Percentiles rank a stretch among this genome's conserved stretches.
These are phyloP conservation scores for Martes martes DNA, from an alignment of 2,113 vertebrate genomes.

Conservation along the genomic window DNA sequence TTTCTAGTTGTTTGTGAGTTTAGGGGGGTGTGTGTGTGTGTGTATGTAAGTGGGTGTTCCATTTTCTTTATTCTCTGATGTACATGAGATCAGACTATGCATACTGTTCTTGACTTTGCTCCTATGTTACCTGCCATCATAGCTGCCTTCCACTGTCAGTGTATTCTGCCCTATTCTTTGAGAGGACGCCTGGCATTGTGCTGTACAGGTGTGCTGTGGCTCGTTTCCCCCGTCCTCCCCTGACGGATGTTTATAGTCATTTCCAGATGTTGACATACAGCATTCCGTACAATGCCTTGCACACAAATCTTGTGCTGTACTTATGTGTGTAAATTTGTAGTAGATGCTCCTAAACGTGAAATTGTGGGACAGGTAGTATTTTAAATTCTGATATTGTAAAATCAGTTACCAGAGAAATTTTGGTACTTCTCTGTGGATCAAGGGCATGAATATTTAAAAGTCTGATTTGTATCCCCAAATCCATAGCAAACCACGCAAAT, in stretches of 20 bases:
- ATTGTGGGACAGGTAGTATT: not conserved
- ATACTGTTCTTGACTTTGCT: not conserved
- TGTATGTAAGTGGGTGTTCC: not conserved
- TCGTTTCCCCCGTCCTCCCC: not conserved
- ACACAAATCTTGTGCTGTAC: not conserved
- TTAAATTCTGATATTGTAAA: slow-evolving; percentile 40
- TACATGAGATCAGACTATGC: not conserved
- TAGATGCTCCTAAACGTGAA: not conserved
- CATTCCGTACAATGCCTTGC: not conserved
- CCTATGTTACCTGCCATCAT: not conserved
- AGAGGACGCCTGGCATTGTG: not conserved
- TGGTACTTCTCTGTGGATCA: not conserved
- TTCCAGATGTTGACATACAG: not conserved
- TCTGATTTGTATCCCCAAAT: not conserved
- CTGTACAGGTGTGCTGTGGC: not conserved
- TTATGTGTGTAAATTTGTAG: not conserved
- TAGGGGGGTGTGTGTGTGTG: too few species aligned
- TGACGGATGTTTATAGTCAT: not conserved
- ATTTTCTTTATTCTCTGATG: slow-evolving; percentile 7
- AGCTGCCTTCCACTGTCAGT: not conserved
- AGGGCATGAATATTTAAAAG: slow-evolving; percentile 13
- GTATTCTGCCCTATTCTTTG: not conserved
- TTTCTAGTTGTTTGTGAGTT: not conserved
- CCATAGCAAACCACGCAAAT: not conserved
- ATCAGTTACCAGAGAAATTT: not conserved